Evolutionary conservation across 2,113 vertebrate species (phyloP).

Genomic region (Ginglymostoma cirratum): DNA sequence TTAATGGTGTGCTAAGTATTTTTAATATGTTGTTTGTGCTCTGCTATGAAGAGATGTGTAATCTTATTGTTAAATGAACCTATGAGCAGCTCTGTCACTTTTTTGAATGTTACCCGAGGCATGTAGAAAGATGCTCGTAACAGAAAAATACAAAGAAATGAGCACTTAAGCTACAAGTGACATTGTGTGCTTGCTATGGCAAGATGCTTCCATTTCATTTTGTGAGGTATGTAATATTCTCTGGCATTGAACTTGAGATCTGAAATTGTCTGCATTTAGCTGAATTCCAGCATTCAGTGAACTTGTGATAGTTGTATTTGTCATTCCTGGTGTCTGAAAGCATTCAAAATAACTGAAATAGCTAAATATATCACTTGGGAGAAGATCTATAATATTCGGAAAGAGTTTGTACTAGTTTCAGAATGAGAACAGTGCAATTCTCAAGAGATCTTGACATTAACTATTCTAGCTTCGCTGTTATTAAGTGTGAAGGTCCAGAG

Average conservation of each 20-base stretch:
- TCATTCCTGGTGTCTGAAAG: not conserved
- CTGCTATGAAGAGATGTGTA: too few species aligned
- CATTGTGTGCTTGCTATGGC: not conserved
- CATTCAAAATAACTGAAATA: not conserved
- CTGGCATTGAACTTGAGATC: not conserved
- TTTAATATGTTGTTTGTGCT: not conserved
- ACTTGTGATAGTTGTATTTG: not conserved
- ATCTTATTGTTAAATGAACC: not conserved
- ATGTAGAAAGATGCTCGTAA: not conserved
- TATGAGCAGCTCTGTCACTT: not conserved
- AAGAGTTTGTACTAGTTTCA: not conserved
- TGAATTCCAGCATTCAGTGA: not conserved
- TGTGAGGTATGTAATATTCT: not conserved
- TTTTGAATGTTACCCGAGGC: not conserved
- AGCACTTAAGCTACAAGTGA: not conserved
- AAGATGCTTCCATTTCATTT: slow-evolving; percentile 3
- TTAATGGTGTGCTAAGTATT: not conserved
- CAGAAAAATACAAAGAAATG: not conserved
- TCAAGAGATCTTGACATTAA: not conserved
- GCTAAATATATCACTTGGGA: not conserved
- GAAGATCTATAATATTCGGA: not conserved
- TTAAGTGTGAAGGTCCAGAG: not conserved
- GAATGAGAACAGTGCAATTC: slow-evolving; percentile 13
- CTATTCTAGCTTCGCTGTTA: not conserved
- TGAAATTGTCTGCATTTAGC: not conserved